Base-by-base conservation (phyloP, 2,113 vertebrate species). In the Steatornis caripensis region DNA sequence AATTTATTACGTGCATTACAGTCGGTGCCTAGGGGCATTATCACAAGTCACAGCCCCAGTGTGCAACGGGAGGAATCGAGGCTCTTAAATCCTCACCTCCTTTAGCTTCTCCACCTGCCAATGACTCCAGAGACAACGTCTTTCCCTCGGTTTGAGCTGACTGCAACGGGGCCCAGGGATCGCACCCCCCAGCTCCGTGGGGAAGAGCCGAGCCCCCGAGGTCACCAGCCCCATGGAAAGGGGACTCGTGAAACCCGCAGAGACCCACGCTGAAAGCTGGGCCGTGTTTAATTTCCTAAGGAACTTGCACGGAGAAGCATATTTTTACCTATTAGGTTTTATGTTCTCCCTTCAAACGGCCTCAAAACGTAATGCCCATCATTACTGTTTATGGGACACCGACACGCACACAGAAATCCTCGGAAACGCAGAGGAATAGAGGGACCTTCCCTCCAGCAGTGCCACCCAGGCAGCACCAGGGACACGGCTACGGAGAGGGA, bases 1-100 rank as follows among this genome's bases (percentile, higher is more conserved):
- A 97, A 97, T 96, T 96, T 97, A 97, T 92, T 95, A 92, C n/a
- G 91, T 46, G 92, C 94, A 82, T 96, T 97, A 84, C 90, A 91
- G 76, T 79, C 9, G 1, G 83, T 57, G 96, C 96, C 97, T 84
- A 24, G 94, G 89, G 96, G 96, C 92, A 78, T 89, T 92, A 90
- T 92, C 96, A 93, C 88, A 68, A 97, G 97, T 89, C 92, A 82
- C 85, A 97, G 95, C 89, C 94, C 92, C 84, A 37, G 55, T 0
- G 30, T 3, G 3, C 87, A 32, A 66, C 1, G 6, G 87, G 85
- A 97, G 61, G 88, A 91, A 93, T 49, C n/a, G 10, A 92, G 81
- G 65, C 92, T 95, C 94, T 95, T 97, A 95, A 96, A 97, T 96
- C 92, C 95, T 96, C 86, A 78, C 77, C 95, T 95, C 92, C 89